phyloP scores from a whole-genome alignment of 2,888 invertebrate genomes.

The Hirtodrosophila alboralis region DNA sequence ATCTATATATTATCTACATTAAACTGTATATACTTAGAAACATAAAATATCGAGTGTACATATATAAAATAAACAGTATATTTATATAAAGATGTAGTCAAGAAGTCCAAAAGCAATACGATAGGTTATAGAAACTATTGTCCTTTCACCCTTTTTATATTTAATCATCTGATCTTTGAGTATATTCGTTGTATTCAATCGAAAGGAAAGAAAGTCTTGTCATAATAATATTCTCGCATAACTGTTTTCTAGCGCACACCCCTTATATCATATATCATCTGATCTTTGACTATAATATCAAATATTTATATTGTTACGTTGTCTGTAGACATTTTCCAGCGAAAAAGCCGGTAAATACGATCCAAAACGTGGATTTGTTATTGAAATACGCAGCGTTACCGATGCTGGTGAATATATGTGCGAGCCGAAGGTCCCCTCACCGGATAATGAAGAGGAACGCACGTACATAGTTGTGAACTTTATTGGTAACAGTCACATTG shows the following conservation, averaged over 20 bases:
- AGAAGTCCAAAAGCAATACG: neutral
- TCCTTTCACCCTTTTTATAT: neutral
- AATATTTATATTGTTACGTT: conserved; percentile 33
- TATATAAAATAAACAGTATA: conserved; percentile 11
- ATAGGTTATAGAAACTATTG: neutral
- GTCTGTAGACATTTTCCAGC: conserved; percentile 78
- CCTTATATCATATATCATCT: neutral
- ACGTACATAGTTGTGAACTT: conserved; percentile 66
- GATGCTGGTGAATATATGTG: conserved; percentile 81
- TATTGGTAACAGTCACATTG: conserved; percentile 82
- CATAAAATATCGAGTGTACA: conserved; percentile 22
- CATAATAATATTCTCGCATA: conserved; percentile 2
- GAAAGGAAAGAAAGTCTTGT: conserved; percentile 14
- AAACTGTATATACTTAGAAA: conserved; percentile 34
- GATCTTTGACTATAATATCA: conserved; percentile 1
- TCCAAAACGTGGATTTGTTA: conserved; percentile 82
- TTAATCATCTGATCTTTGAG: no score
- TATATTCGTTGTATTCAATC: no score
- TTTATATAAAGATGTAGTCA: neutral
- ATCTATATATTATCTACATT: neutral
- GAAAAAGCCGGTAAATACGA: conserved; percentile 78
- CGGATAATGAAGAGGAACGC: conserved; percentile 76
- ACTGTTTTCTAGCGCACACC: conserved; percentile 7
- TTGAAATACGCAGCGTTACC: conserved; percentile 79
- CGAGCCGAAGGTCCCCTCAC: conserved; percentile 77